Conservation (phyloP, 1,140 invertebrate genomes). For the Heliothis subflexa region DNA sequence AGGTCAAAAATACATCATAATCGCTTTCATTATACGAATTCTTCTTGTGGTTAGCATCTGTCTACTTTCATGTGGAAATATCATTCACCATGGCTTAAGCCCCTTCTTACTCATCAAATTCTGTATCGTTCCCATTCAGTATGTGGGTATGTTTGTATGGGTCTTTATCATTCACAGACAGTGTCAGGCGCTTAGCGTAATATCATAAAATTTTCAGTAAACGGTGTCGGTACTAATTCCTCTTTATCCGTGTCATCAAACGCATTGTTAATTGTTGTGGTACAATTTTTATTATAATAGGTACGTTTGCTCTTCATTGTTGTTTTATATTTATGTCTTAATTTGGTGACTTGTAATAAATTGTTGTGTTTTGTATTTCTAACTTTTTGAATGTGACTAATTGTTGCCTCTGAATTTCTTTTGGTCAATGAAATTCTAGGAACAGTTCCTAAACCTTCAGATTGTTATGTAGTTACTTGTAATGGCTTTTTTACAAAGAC, state of each 20-base stretch:
- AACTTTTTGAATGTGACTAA: too few relatives aligned
- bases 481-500: too few relatives aligned
- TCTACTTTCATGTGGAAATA: too few relatives aligned
- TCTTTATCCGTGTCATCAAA: slow-evolving; percentile 14
- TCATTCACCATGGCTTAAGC: background rate
- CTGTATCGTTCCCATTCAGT: background rate
- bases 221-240: background rate
- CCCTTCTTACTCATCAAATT: background rate
- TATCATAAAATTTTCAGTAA: slow-evolving; percentile 40
- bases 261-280: background rate
- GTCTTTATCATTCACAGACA: slow-evolving; percentile 12
- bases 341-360: background rate
- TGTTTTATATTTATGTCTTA: background rate
- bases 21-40: too few relatives aligned
- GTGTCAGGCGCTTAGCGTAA: slow-evolving; percentile 21
- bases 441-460: too few relatives aligned
- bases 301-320: background rate
- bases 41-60: too few relatives aligned
- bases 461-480: too few relatives aligned
- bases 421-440: too few relatives aligned
- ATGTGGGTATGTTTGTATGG: slow-evolving; percentile 12
- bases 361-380: background rate
- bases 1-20: too few relatives aligned
- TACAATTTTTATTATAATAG: slow-evolving; percentile 1
- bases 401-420: too few relatives aligned